Evolutionary conservation across 2,888 invertebrate species (phyloP), one percentile per base, ranked within the genome.

Genomic region (Lasioglossum figueresi): DNA sequence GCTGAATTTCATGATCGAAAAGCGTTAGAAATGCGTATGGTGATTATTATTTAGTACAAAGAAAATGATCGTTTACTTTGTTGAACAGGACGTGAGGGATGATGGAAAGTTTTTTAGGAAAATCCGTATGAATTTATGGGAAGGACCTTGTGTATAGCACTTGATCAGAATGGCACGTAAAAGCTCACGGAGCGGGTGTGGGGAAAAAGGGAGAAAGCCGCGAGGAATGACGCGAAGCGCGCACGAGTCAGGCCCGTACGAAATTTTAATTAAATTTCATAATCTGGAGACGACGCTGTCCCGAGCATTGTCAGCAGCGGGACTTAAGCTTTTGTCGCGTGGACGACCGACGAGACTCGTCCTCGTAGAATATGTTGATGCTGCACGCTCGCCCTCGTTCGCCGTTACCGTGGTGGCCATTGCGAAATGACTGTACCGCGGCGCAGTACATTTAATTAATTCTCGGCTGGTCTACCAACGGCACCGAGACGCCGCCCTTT

Each of bases 181-280:
- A 31, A 12, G 10, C 34, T 23, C 34, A 1, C 34, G 37, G 12
- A 14, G n/a, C n/a, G 16, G 8, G 12, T n/a, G 70, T 48, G 73
- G 68, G 45, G 40, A 16, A 43, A 66, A 27, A 40, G 16, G 37
- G 66, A 63, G 80, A 66, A 10, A 45, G 63, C 27, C 4, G 34
- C 40, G 56, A 37, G 71, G 12, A 74, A 31, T 40, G 63, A 14
- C 56, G 45, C 59, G 56, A 5, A 52, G 16, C 63, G 59, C 81
- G 37, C 68, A 23, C 34, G 82, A 80, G 80, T 48, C 74, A 66
- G 71, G 79, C 56, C 75, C 80, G 87, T 84, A 86, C 88, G 89
- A 92, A 91, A 92, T 93, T 92, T 93, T 92, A 92, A 93, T 92
- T 91, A 93, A 92, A 93, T 92, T 91, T 91, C 90, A 85, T 85